These are phyloP conservation scores for Nesidiocoris tenuis DNA, from an alignment of 2,888 invertebrate species.

Conservation along the genomic window DNA sequence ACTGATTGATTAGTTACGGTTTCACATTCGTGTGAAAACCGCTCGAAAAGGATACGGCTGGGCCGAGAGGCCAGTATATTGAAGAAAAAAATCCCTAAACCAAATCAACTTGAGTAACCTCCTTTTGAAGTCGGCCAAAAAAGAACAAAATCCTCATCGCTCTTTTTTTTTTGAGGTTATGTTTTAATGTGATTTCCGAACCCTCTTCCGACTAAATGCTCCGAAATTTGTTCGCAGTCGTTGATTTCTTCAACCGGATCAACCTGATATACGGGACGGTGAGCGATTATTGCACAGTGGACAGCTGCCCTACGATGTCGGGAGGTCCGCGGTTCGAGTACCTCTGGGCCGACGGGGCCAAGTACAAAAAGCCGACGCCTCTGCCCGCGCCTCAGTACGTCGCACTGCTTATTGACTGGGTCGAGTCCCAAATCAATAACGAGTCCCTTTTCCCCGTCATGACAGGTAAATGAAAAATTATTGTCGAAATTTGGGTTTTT, in stretches of 20 bases:
- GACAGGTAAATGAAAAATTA: constrained; percentile 58
- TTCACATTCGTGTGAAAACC: no score
- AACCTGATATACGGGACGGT: constrained; percentile 89
- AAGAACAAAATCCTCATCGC: no score
- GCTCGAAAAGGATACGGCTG: no score
- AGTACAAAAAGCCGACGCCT: constrained; percentile 73
- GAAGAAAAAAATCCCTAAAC: background rate
- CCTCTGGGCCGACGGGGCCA: constrained; percentile 82
- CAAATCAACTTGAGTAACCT: no score
- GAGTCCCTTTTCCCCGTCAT: constrained; percentile 82
- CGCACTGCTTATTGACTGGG: constrained; percentile 85
- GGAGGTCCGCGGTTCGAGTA: constrained; percentile 88
- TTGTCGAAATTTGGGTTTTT: no score
- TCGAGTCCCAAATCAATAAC: constrained; percentile 85
- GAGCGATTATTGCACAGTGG: constrained; percentile 78
- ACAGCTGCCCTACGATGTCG: constrained; percentile 85
- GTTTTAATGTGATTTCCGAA: background rate
- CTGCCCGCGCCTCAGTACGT: constrained; percentile 83
- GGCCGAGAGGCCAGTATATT: no score
- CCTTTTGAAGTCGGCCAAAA: no score
- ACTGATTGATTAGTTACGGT: no score
- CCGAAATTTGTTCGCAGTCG: constrained; percentile 63
- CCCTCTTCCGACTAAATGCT: background rate
- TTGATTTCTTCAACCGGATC: constrained; percentile 91
- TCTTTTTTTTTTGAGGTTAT: no score